Conservation (phyloP, 2,113 vertebrate species). For the Channa argus region DNA sequence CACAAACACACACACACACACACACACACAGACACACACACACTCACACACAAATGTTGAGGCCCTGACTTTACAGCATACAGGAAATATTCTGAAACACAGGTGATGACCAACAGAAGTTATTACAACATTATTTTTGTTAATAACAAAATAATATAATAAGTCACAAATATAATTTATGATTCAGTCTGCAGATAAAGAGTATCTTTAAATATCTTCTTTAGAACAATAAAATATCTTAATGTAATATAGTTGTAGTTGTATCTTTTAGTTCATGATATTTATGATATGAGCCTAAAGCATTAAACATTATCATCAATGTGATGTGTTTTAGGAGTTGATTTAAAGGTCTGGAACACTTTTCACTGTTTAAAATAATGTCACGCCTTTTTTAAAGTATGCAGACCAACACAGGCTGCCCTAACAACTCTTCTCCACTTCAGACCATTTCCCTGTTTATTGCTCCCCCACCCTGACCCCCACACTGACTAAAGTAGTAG, state of each 20-base stretch:
- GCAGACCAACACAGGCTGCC: too few relatives aligned
- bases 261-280: background rate
- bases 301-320: background rate
- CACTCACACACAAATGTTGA: background rate
- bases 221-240: background rate
- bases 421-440: too few relatives aligned
- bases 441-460: too few relatives aligned
- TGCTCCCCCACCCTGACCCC: too few relatives aligned
- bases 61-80: background rate
- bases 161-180: too few relatives aligned
- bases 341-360: background rate
- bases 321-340: background rate
- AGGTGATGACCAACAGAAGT: background rate
- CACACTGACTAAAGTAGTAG: too few relatives aligned
- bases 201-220: background rate
- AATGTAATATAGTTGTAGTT: background rate
- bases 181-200: too few relatives aligned
- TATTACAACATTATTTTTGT: background rate
- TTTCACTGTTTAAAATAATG: background rate
- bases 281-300: background rate
- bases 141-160: background rate
- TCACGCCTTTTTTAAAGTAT: too few relatives aligned
- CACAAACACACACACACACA: conserved; percentile 16
- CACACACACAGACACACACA: conserved; percentile 16
- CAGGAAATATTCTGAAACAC: conserved; percentile 13